A percentile compares a stretch with the other conserved stretches of the same genome.
phyloP scores from a whole-genome alignment of 1,140 invertebrate genomes.

The Cydia pomonella region DNA sequence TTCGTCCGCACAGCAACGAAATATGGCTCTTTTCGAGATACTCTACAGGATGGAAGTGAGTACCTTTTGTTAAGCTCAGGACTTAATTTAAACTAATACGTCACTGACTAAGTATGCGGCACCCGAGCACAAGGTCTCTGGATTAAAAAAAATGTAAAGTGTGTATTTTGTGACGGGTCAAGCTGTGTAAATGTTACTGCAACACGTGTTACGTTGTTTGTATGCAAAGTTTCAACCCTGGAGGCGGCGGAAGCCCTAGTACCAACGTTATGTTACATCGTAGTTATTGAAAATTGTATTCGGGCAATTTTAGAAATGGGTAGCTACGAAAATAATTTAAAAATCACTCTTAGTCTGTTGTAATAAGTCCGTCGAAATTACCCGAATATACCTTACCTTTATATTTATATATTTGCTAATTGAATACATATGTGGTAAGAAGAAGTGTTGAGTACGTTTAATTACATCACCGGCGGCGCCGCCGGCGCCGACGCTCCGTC shows the following conservation, averaged over 20 bases:
- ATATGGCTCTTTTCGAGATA: conserved; percentile 99
- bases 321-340: no score
- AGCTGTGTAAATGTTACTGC: conserved; percentile 56
- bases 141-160: conserved; percentile 38
- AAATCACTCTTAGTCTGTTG: no score
- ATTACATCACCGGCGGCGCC: conserved; percentile 63
- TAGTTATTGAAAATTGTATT: no score
- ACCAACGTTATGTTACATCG: background rate
- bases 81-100: background rate
- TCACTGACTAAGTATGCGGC: background rate
- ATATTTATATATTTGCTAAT: no score
- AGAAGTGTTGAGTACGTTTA: conserved; percentile 41
- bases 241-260: background rate
- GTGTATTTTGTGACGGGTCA: conserved; percentile 39
- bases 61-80: conserved; percentile 50
- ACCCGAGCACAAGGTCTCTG: background rate
- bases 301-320: no score
- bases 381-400: no score
- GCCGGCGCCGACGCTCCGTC: conserved; percentile 44
- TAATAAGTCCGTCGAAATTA: no score
- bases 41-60: conserved; percentile 97
- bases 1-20: conserved; percentile 93
- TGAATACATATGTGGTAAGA: background rate
- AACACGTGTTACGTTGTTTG: conserved; percentile 60
- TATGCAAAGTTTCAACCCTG: background rate